phyloP scores from a whole-genome alignment of 2,888 invertebrate genomes.

The Eumerus sabulonum region DNA sequence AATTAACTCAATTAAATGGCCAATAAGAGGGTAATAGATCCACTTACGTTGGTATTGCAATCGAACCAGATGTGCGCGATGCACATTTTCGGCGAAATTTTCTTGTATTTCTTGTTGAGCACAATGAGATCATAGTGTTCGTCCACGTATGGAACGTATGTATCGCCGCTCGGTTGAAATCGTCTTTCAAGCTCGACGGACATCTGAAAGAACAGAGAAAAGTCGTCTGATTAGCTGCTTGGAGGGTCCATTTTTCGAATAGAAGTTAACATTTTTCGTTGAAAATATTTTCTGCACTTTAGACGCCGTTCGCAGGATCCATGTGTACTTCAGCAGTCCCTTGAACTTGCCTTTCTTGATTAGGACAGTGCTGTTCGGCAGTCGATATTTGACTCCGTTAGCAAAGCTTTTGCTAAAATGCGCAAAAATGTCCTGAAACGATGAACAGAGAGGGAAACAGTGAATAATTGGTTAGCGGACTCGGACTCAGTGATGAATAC shows the following conservation, averaged over 20 bases:
- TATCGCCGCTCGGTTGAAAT: slow-evolving; percentile 71
- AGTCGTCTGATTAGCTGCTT: too few relatives aligned
- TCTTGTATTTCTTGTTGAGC: slow-evolving; percentile 69
- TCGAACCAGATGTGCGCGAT: slow-evolving; percentile 74
- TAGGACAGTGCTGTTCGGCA: slow-evolving; percentile 83
- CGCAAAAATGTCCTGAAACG: slow-evolving; percentile 83
- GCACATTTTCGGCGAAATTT: slow-evolving; percentile 73
- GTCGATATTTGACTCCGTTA: slow-evolving; percentile 82
- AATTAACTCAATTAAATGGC: slow-evolving; percentile 20
- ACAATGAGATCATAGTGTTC: slow-evolving; percentile 51
- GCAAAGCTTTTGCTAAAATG: slow-evolving; percentile 86
- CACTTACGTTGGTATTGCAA: slow-evolving; percentile 66
- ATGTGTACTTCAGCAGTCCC: slow-evolving; percentile 85
- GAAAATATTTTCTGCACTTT: slow-evolving; percentile 88
- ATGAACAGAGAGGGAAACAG: too few relatives aligned
- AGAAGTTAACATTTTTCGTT: slow-evolving; percentile 78
- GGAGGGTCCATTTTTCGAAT: too few relatives aligned
- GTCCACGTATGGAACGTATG: slow-evolving; percentile 72
- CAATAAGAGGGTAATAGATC: slow-evolving; percentile 7
- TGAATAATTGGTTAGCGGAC: neutral
- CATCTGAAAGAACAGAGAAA: slow-evolving; percentile 49
- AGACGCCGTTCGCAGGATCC: slow-evolving; percentile 85
- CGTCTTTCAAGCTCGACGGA: slow-evolving; percentile 71
- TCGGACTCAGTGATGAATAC: slow-evolving; percentile 35
- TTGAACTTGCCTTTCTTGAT: slow-evolving; percentile 84